phyloP scores from a whole-genome alignment of 1,140 invertebrate genomes.

The Atta cephalotes region DNA sequence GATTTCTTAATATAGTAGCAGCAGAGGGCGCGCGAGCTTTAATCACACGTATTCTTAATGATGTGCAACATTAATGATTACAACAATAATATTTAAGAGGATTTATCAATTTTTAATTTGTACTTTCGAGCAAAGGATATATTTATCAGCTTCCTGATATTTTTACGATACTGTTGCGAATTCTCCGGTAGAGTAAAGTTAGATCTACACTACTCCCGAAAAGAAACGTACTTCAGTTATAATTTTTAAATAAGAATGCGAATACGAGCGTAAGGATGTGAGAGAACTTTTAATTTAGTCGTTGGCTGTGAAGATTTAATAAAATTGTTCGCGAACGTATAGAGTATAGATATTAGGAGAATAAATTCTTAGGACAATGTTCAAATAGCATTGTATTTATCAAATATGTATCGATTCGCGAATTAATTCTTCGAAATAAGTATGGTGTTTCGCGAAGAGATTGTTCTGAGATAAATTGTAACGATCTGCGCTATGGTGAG shows the following conservation, averaged over 20 bases:
- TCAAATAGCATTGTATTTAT: conserved; percentile 44
- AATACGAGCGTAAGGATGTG: not conserved
- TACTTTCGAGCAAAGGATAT: conserved; percentile 5
- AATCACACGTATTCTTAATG: not conserved
- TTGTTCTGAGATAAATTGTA: conserved; percentile 39
- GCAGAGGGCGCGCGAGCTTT: not conserved
- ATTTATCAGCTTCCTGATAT: conserved; percentile 11
- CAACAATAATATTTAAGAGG: not conserved
- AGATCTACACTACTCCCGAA: not conserved
- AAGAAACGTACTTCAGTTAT: conserved; percentile 4
- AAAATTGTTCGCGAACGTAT: conserved; percentile 56
- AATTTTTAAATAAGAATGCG: conserved; percentile 25
- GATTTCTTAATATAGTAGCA: not conserved
- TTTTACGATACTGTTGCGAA: not conserved
- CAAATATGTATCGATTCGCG: conserved; percentile 13
- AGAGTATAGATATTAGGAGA: conserved; percentile 58
- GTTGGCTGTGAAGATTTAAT: conserved; percentile 76
- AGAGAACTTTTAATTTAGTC: conserved; percentile 73
- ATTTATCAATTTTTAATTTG: conserved; percentile 26
- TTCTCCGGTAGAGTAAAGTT: conserved; percentile 13
- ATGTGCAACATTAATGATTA: conserved; percentile 8
- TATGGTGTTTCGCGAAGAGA: conserved; percentile 30
- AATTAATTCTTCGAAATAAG: conserved; percentile 22
- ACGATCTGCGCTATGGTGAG: not conserved
- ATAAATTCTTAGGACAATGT: conserved; percentile 29